Conservation (phyloP, 2,888 invertebrate genomes). For the Cephus rjabovi region DNA sequence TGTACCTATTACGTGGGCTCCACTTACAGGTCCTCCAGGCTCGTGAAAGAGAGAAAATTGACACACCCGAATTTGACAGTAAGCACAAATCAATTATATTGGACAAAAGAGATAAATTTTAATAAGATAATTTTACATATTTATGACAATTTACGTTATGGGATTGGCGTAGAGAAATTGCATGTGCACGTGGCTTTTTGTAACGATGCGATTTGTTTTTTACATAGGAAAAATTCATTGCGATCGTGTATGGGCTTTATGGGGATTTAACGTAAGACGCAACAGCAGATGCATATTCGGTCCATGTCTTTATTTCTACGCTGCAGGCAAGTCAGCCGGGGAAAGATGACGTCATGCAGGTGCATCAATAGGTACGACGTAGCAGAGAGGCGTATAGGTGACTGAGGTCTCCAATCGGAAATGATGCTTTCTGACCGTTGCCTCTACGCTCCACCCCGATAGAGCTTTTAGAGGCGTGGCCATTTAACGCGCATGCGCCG, state of each 20-base stretch:
- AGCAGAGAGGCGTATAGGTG: constrained; percentile 49
- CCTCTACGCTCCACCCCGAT: constrained; percentile 57
- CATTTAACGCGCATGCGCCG: constrained; percentile 57
- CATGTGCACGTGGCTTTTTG: neutral
- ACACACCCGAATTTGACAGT: neutral
- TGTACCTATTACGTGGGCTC: neutral
- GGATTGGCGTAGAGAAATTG: neutral
- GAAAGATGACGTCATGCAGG: constrained; percentile 57
- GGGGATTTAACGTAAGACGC: neutral
- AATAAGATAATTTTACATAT: neutral
- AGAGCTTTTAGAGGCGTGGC: constrained; percentile 60
- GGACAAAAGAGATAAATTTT: neutral
- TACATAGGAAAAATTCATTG: neutral
- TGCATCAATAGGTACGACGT: constrained; percentile 51
- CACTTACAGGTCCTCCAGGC: neutral
- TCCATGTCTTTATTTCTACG: neutral
- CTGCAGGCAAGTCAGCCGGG: constrained; percentile 14
- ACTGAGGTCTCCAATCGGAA: constrained; percentile 59
- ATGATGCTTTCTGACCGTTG: constrained; percentile 47
- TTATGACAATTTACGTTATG: neutral
- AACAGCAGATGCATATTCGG: neutral
- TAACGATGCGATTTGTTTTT: neutral
- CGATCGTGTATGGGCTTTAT: neutral
- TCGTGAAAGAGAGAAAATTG: neutral
- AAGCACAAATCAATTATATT: neutral